phyloP scores from a whole-genome alignment of 2,797 vertebrate genomes.

The Acipenser ruthenus region DNA sequence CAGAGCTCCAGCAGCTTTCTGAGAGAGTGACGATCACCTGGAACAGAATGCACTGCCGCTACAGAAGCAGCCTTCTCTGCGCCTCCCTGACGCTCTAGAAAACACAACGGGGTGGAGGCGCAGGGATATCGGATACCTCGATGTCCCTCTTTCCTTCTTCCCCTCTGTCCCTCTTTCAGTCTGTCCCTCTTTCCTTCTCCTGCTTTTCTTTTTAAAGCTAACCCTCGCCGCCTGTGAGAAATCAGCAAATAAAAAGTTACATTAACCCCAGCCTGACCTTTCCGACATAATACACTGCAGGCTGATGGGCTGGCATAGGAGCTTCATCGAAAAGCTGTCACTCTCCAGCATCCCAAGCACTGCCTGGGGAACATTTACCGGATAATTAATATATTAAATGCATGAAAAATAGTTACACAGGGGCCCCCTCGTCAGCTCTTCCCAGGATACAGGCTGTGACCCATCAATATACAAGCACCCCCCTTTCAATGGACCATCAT shows the following conservation, averaged over 20 bases:
- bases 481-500: conserved; percentile 95
- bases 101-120: no score
- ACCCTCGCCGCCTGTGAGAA: conserved; percentile 82
- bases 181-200: conserved; percentile 15
- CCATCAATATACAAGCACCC: conserved; percentile 99
- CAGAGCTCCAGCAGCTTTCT: no score
- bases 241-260: conserved; percentile 99
- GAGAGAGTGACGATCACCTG: no score
- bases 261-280: conserved; percentile 98
- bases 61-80: no score
- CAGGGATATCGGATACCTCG: no score
- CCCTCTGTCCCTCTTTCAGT: conserved; percentile 36
- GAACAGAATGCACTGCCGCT: no score
- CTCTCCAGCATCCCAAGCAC: conserved; percentile 88
- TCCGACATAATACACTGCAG: conserved; percentile 91
- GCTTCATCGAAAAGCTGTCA: conserved; percentile 91
- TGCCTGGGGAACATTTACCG: conserved; percentile 97
- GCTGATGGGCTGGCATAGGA: conserved; percentile 85
- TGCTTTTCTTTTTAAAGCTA: conserved; percentile 39
- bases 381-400: conserved; percentile 99
- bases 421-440: conserved; percentile 69
- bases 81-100: no score
- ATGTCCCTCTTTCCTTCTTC: neutral
- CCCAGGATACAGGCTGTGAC: conserved; percentile 86
- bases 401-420: conserved; percentile 99